Evolutionary conservation across 2,888 invertebrate genomes (phyloP).

Genomic region (Vesta saturnalis): DNA sequence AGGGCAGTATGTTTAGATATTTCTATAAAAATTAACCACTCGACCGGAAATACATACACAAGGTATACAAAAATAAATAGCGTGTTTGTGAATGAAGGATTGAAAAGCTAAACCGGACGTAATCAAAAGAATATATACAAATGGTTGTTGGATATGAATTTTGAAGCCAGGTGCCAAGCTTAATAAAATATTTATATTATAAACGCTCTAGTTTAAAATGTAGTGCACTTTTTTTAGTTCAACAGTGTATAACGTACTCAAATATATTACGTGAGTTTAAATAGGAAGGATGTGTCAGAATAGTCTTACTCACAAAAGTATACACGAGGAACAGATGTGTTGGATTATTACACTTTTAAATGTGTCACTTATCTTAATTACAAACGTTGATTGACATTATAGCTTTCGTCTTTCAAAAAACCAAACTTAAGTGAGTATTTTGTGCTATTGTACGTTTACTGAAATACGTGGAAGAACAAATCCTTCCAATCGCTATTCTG

Average conservation of each 20-base stretch:
- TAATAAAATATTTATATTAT: neutral
- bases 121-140: neutral
- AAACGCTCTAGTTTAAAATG: neutral
- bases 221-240: neutral
- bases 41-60: too few species aligned
- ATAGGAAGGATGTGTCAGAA: slow-evolving; percentile 1
- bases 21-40: neutral
- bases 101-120: neutral
- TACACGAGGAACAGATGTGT: slow-evolving; percentile 1
- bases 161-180: slow-evolving; percentile 3
- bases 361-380: neutral
- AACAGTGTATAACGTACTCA: neutral
- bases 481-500: too few species aligned
- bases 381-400: neutral
- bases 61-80: too few species aligned
- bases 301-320: neutral
- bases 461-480: too few species aligned
- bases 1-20: neutral
- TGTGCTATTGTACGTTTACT: too few species aligned
- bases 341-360: neutral
- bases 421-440: too few species aligned
- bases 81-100: neutral
- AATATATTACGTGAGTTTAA: slow-evolving; percentile 1
- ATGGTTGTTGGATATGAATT: too few species aligned
- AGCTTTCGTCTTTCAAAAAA: neutral